Evolutionary conservation across 2,888 invertebrate species (phyloP), one percentile per base, ranked within the genome.

Genomic region (Mimumesa dahlbomi): DNA sequence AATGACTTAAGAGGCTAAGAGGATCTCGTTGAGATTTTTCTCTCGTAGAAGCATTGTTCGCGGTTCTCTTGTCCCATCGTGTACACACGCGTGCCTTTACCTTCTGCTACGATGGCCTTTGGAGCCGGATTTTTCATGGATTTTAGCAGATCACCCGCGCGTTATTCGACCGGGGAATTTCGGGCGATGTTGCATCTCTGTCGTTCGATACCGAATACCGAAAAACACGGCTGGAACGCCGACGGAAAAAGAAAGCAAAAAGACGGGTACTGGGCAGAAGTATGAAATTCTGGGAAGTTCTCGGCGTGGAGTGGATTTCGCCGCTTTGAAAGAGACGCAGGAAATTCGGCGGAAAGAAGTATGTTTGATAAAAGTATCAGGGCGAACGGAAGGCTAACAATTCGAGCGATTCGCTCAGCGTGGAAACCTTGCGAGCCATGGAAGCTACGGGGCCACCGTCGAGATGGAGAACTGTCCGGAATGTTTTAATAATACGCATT

Each of bases 401-500:
- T 83, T 73, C 74, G 73, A 83, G 62, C 76, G 81, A 82, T 84
- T 76, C 69, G 70, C 67, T 62, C 61, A 62, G 64, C 59, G 58
- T 63, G 59, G 66, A 71, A 68, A 78, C 65, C 61, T 52, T 63
- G 69, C 59, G 71, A 66, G 75, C 73, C 78, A 74, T 72, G 80
- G 74, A 71, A 68, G 67, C 68, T 53, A 53, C 54, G 72, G 59
- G 36, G 29, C 65, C 56, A 22, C 48, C 57, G 52, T 34, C 43
- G 67, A 52, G 56, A 63, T 67, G 40, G 69, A 70, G 70, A 59
- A 63, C 61, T 56, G 58, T 58, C 49, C 71, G 79, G 79, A 79
- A 85, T 85, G 84, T 84, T 84, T 85, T 85, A 85, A 85, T 85
- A 84, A 85, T 69, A 77, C 83, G 84, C 84, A 85, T 85, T 84